These are phyloP conservation scores for Drosophila tsacasi DNA, from an alignment of 1,140 invertebrate species.

Conservation along the genomic window DNA sequence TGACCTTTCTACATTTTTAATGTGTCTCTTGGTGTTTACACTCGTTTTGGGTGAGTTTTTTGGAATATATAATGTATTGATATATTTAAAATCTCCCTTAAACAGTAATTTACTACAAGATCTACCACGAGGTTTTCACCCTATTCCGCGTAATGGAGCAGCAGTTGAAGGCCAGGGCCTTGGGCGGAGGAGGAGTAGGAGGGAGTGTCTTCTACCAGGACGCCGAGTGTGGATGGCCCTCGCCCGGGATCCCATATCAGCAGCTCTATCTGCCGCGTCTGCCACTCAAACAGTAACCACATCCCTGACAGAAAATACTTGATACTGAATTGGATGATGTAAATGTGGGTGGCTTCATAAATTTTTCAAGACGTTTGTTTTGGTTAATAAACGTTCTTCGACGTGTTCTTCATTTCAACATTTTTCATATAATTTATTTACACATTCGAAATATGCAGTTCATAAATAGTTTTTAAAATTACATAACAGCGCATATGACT, in stretches of 20 bases:
- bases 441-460: slow-evolving; percentile 70
- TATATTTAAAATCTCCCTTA: neutral
- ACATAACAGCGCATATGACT: slow-evolving; percentile 84
- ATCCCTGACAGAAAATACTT: neutral
- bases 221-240: slow-evolving; percentile 48
- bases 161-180: slow-evolving; percentile 19
- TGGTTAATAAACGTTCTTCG: slow-evolving; percentile 37
- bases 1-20: slow-evolving; percentile 68
- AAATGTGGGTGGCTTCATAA: neutral
- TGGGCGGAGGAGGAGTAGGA: slow-evolving; percentile 3
- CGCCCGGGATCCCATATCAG: slow-evolving; percentile 46
- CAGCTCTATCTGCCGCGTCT: slow-evolving; percentile 55
- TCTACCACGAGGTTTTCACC: slow-evolving; percentile 72
- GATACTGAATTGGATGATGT: neutral
- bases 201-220: slow-evolving; percentile 33
- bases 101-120: slow-evolving; percentile 74
- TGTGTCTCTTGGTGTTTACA: slow-evolving; percentile 70
- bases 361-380: slow-evolving; percentile 27
- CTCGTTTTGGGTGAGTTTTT: slow-evolving; percentile 70
- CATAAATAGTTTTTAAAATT: slow-evolving; percentile 82
- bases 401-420: slow-evolving; percentile 43
- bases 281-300: slow-evolving; percentile 37
- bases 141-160: slow-evolving; percentile 70
- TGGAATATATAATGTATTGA: too few relatives aligned
- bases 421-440: slow-evolving; percentile 81